Conservation (phyloP, 2,797 vertebrate genomes). For the Tarsius wallacei region DNA sequence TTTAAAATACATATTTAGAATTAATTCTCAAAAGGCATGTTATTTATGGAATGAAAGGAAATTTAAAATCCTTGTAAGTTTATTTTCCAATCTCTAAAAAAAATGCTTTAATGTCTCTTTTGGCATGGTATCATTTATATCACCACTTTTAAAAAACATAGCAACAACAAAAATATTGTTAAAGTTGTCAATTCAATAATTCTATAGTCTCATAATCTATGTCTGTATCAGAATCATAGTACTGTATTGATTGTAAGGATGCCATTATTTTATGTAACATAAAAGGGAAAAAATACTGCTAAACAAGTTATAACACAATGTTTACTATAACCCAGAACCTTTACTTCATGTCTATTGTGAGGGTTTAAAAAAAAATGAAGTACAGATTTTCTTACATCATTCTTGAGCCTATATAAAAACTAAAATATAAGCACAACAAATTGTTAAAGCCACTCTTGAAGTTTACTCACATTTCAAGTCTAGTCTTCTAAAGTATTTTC, state of each 20-base stretch:
- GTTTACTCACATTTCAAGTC: neutral
- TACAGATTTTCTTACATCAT: neutral
- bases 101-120: conserved; percentile 38
- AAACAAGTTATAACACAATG: neutral
- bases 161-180: neutral
- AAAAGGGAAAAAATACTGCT: neutral
- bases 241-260: neutral
- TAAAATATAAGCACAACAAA: neutral
- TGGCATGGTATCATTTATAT: conserved; percentile 24
- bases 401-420: neutral
- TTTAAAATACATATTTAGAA: conserved; percentile 68
- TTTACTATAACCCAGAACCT: neutral
- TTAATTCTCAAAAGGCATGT: conserved; percentile 60
- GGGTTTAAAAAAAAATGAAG: neutral
- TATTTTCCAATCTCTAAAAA: conserved; percentile 23
- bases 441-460: neutral
- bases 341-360: neutral
- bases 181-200: neutral
- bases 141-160: neutral
- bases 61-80: conserved; percentile 21
- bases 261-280: neutral
- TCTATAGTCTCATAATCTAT: neutral
- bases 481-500: neutral
- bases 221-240: neutral
- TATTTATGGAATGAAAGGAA: conserved; percentile 72